A percentile compares a stretch with the other conserved stretches of the same genome.
Evolutionary conservation across 2,888 invertebrate genomes (phyloP).

Genomic region (Sinopyrophorus schimmeli): DNA sequence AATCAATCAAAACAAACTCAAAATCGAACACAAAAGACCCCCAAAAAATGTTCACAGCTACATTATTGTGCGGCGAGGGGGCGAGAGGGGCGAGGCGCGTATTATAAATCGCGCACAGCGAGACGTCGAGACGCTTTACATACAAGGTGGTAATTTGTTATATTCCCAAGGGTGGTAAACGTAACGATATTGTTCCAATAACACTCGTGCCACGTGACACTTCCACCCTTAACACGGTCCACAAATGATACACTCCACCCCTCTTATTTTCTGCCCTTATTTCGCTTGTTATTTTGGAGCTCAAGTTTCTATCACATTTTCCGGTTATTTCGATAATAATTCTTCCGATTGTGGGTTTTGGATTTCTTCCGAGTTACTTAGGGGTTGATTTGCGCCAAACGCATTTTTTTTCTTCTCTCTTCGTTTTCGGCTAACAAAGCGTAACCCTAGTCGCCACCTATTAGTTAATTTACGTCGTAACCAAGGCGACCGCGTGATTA

Average conservation of each 20-base stretch:
- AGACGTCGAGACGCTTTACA: constrained; percentile 30
- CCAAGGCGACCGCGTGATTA: no score
- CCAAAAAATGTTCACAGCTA: no score
- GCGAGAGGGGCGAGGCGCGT: no score
- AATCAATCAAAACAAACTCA: no score
- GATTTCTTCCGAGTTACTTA: no score
- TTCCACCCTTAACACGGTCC: constrained; percentile 28
- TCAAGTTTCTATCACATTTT: constrained; percentile 23
- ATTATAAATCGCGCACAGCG: constrained; percentile 9
- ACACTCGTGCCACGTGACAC: constrained; percentile 36
- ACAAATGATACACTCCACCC: constrained; percentile 13
- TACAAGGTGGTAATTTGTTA: constrained; percentile 38
- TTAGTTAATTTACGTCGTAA: no score
- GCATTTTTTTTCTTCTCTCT: no score
- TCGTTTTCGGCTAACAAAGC: no score
- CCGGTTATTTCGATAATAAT: constrained; percentile 22
- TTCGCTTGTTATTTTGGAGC: constrained; percentile 29
- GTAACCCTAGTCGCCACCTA: no score
- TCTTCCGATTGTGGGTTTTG: constrained; percentile 19
- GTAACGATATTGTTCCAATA: constrained; percentile 38
- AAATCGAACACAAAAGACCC: no score
- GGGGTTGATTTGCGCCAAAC: no score
- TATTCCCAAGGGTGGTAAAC: constrained; percentile 37
- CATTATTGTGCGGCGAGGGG: no score
- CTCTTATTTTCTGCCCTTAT: constrained; percentile 14